Evolutionary conservation across 1,140 invertebrate genomes (phyloP).

Genomic region (Drosophila mayri): DNA sequence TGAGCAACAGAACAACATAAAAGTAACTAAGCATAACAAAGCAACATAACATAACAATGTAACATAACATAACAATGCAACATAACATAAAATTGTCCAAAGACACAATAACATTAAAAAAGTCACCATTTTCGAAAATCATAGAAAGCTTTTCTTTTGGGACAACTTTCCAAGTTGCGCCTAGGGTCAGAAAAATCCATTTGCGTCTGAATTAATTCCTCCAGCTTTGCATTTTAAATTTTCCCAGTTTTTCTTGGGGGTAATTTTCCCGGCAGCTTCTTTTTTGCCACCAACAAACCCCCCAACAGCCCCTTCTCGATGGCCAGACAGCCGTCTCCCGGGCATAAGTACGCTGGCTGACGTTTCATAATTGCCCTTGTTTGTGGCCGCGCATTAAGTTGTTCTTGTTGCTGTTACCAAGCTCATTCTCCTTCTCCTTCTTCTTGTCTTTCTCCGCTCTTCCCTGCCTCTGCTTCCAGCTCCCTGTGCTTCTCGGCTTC

Average conservation of each 20-base stretch:
- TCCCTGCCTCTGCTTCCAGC: neutral
- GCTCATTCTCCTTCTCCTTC: neutral
- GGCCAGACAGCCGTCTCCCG: neutral
- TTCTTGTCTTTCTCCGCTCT: no score
- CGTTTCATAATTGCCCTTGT: conserved; percentile 48
- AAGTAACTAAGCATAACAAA: neutral
- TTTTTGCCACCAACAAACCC: neutral
- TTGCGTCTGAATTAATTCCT: neutral
- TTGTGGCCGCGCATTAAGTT: conserved; percentile 45
- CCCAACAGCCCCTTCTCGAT: neutral
- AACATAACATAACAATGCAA: neutral
- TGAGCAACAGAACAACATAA: neutral
- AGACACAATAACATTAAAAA: neutral
- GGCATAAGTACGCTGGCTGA: conserved; percentile 21
- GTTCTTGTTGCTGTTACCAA: conserved; percentile 30
- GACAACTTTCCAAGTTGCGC: conserved; percentile 2
- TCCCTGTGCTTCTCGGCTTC: neutral
- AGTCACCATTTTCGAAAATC: neutral
- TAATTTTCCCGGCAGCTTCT: neutral
- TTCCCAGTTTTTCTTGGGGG: neutral
- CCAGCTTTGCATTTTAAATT: neutral
- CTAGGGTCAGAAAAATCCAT: neutral
- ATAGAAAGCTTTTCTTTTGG: conserved; percentile 13
- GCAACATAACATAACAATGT: neutral
- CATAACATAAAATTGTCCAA: neutral